A percentile compares a stretch with the other conserved stretches of the same genome.
phyloP scores from a whole-genome alignment of 2,888 invertebrate species.

The Leptarthrus brevirostris region DNA sequence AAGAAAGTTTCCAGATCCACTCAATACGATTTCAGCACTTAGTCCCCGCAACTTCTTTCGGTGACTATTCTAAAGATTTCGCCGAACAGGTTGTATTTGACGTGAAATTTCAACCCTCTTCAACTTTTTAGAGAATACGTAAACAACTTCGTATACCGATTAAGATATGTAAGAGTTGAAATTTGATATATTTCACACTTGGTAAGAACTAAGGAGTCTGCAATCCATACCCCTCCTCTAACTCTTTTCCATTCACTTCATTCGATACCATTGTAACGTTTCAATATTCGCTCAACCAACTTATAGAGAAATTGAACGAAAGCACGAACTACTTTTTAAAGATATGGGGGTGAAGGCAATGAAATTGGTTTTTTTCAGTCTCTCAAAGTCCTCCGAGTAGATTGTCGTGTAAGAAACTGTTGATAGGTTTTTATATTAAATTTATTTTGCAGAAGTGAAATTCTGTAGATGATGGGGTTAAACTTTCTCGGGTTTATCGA shows the following conservation, averaged over 20 bases:
- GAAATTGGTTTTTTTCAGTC: conserved; percentile 41
- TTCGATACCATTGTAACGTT: neutral
- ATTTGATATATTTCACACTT: conserved; percentile 14
- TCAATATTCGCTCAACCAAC: conserved; percentile 23
- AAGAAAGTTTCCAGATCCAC: conserved; percentile 4
- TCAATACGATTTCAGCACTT: neutral
- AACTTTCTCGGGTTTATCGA: too few relatives aligned
- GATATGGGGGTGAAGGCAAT: neutral
- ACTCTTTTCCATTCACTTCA: too few relatives aligned
- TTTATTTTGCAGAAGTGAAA: neutral
- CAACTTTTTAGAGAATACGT: conserved; percentile 13
- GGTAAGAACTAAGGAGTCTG: neutral
- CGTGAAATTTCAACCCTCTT: conserved; percentile 13
- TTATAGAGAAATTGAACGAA: conserved; percentile 18
- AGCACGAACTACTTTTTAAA: conserved; percentile 5
- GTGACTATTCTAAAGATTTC: neutral
- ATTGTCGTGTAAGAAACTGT: neutral
- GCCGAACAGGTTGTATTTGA: conserved; percentile 11
- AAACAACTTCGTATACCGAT: conserved; percentile 26
- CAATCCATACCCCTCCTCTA: too few relatives aligned
- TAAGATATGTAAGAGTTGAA: conserved; percentile 20
- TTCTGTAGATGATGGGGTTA: too few relatives aligned
- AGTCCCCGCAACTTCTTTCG: neutral
- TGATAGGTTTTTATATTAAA: conserved; percentile 48
- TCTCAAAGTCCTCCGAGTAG: neutral